These are phyloP conservation scores for Lepidocyrtoides sp. DNA, from an alignment of 2,888 invertebrate species.

Conservation along the genomic window DNA sequence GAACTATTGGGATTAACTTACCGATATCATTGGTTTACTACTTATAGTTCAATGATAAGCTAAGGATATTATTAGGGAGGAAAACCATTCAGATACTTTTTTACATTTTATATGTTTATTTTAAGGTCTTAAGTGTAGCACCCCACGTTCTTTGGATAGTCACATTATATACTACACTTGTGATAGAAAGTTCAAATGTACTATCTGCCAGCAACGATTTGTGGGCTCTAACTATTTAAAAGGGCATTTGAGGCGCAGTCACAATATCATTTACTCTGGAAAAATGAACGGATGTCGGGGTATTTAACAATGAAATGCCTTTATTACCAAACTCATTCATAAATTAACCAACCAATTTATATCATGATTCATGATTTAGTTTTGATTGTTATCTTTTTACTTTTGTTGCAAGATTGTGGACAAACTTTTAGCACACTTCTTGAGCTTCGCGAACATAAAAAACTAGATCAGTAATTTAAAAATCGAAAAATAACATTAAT, in stretches of 20 bases:
- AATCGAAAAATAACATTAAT: too few species aligned
- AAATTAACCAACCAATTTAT: too few species aligned
- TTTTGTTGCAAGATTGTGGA: not conserved
- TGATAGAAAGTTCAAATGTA: not conserved
- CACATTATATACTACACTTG: slow-evolving; percentile 38
- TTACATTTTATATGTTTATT: too few species aligned
- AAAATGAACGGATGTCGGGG: slow-evolving; percentile 25
- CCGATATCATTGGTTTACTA: too few species aligned
- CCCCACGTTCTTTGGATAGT: not conserved
- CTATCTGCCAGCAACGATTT: slow-evolving; percentile 2
- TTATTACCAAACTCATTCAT: too few species aligned
- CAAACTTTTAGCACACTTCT: not conserved
- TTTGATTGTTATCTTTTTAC: not conserved
- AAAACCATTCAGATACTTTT: too few species aligned
- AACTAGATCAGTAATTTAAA: slow-evolving; percentile 25
- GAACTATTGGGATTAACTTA: too few species aligned
- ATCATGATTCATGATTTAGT: not conserved
- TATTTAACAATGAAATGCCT: not conserved
- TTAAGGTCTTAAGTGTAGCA: not conserved
- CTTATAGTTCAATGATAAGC: too few species aligned
- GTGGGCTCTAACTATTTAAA: slow-evolving; percentile 21
- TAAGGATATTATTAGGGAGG: too few species aligned
- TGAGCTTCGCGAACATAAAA: not conserved
- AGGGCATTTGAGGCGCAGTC: not conserved
- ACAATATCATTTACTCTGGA: slow-evolving; percentile 14